Conservation (phyloP, 1,140 invertebrate species). For the Drosophila leontia region DNA sequence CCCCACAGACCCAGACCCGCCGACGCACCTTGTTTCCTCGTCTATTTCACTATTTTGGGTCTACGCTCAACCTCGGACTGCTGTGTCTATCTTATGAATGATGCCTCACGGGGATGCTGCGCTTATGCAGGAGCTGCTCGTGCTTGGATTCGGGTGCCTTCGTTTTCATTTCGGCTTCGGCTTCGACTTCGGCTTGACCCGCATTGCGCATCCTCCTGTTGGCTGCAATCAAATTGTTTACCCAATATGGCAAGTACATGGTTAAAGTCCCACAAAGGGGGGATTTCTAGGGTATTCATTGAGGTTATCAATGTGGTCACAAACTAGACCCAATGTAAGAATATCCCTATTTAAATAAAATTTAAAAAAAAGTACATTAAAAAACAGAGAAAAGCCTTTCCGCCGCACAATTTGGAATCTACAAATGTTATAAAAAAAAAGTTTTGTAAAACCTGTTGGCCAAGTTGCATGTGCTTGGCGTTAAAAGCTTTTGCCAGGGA, state of each 20-base stretch:
- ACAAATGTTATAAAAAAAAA: too few relatives aligned
- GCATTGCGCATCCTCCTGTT: slow-evolving; percentile 30
- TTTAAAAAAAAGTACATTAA: too few relatives aligned
- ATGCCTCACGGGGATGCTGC: slow-evolving; percentile 22
- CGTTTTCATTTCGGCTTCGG: slow-evolving; percentile 12
- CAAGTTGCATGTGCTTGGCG: slow-evolving; percentile 15
- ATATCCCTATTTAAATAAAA: too few relatives aligned
- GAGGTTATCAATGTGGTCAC: too few relatives aligned
- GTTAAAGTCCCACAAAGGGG: too few relatives aligned
- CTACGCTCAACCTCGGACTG: slow-evolving; percentile 30
- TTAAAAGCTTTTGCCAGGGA: neutral
- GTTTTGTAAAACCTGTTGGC: slow-evolving; percentile 2
- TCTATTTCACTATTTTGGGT: slow-evolving; percentile 24
- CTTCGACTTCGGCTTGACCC: slow-evolving; percentile 28
- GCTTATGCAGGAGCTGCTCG: slow-evolving; percentile 19
- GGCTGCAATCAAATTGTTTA: too few relatives aligned
- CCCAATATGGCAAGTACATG: too few relatives aligned
- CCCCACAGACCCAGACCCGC: neutral
- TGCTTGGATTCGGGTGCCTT: slow-evolving; percentile 2
- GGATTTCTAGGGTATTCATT: too few relatives aligned
- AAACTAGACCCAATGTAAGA: too few relatives aligned
- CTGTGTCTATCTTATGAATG: slow-evolving; percentile 41
- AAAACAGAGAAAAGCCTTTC: too few relatives aligned
- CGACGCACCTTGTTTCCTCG: slow-evolving; percentile 12
- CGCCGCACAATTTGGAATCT: too few relatives aligned